Percentiles rank a stretch among this genome's conserved stretches.
Conservation (phyloP, 2,888 invertebrate species). For the Tubulanus polymorphus region DNA sequence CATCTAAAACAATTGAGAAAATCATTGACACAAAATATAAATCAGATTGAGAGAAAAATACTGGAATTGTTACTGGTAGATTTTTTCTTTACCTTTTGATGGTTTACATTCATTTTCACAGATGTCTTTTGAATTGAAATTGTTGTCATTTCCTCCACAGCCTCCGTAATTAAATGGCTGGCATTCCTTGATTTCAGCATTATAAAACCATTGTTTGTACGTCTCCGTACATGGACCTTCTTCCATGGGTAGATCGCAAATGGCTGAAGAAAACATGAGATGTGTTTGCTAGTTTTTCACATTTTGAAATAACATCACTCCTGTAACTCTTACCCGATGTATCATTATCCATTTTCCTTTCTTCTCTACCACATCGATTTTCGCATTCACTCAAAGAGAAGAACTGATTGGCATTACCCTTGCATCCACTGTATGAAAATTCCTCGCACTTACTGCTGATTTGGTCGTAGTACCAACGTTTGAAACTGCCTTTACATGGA, state of each 20-base stretch:
- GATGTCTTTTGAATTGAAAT: conserved; percentile 32
- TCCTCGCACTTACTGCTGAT: conserved; percentile 62
- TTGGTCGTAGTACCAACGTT: conserved; percentile 70
- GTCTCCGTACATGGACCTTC: conserved; percentile 22
- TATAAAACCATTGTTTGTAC: conserved; percentile 65
- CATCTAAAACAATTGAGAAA: too few relatives aligned
- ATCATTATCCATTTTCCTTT: too few relatives aligned
- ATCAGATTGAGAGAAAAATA: not conserved
- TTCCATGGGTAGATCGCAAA: conserved; percentile 60
- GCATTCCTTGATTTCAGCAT: conserved; percentile 62
- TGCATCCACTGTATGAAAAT: conserved; percentile 78
- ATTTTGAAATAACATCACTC: too few relatives aligned
- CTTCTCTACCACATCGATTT: conserved; percentile 17
- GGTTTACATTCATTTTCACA: too few relatives aligned
- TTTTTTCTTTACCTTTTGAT: too few relatives aligned
- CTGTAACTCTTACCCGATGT: too few relatives aligned
- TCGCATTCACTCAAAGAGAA: conserved; percentile 29
- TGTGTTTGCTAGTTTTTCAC: too few relatives aligned
- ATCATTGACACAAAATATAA: too few relatives aligned
- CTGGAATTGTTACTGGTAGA: not conserved
- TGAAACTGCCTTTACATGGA: conserved; percentile 62
- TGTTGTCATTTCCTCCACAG: conserved; percentile 69
- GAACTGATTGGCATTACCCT: conserved; percentile 77
- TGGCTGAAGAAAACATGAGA: too few relatives aligned
- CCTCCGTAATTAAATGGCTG: conserved; percentile 71